phyloP scores from a whole-genome alignment of 2,888 invertebrate species.

The Pocota personata region DNA sequence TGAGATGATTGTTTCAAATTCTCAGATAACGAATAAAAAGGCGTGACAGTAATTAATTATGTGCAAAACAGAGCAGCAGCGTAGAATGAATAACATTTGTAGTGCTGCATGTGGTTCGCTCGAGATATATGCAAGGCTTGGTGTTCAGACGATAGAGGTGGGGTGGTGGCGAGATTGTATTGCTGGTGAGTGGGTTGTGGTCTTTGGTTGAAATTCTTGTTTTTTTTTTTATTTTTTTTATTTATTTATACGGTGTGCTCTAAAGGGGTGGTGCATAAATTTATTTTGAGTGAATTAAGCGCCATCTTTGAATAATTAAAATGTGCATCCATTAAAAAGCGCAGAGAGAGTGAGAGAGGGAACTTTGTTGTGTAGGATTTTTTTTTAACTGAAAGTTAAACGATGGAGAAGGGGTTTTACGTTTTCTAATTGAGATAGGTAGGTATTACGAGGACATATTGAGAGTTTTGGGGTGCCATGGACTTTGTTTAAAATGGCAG shows the following conservation, averaged over 20 bases:
- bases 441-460: no score
- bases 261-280: slow-evolving; percentile 72
- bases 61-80: slow-evolving; percentile 74
- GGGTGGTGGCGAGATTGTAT: slow-evolving; percentile 1
- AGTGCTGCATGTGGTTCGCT: slow-evolving; percentile 65
- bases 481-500: no score
- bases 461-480: no score
- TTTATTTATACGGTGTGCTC: slow-evolving; percentile 30
- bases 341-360: neutral
- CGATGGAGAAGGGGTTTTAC: no score
- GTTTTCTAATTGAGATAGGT: no score
- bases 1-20: slow-evolving; percentile 81
- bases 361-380: neutral
- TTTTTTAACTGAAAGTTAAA: neutral
- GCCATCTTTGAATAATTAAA: slow-evolving; percentile 72
- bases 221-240: slow-evolving; percentile 4
- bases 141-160: slow-evolving; percentile 19
- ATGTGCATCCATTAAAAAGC: slow-evolving; percentile 41
- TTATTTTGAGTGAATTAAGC: slow-evolving; percentile 67
- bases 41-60: slow-evolving; percentile 84
- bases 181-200: slow-evolving; percentile 57
- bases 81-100: slow-evolving; percentile 71
- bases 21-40: slow-evolving; percentile 78
- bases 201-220: slow-evolving; percentile 32
- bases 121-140: slow-evolving; percentile 32